Base-by-base conservation (phyloP, 1,140 invertebrate genomes). In the Geopemphigus sp. region DNA sequence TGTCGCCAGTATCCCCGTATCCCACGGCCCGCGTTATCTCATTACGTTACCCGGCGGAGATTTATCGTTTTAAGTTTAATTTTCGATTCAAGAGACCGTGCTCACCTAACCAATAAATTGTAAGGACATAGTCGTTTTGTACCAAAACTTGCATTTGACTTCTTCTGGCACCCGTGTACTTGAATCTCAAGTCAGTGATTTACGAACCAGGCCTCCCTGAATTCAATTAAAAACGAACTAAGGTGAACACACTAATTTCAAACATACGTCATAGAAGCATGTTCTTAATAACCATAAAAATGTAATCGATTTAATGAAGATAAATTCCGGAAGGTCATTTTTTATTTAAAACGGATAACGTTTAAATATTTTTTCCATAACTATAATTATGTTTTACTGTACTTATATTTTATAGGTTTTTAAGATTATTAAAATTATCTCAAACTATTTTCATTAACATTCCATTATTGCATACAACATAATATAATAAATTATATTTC, bases 11-110 rank as follows among this genome's bases (percentile, higher is more conserved):
- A n/a, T n/a, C 24, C 66, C 45, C 14, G 45, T 50, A 50, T 5
- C 14, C 74, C 45, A 26, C 24, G 10, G 32, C 56, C 39, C 54
- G 17, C 56, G 74, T 78, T 78, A 78, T 78, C 74, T 78, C 57
- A 78, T 78, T 78, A 63, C 74, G 74, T 78, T 78, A 47, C 74
- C 29, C 56, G 15, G 32, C 3, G 0, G 74, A 78, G 57, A 78
- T 78, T 78, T 78, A 78, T 78, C 54, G 74, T 78, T 78, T 78
- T 63, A 63, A 78, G 74, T 78, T 78, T 78, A 78, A 78, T 78
- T 78, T 78, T 78, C 57, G 74, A 78, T 78, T 63, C 74, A 63
- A 57, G 57, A 78, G 32, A 78, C 74, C 57, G 57, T 63, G 57
- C 56, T 63, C 74, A 78, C 74, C 74, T 78, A 61, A 63, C 74